Conservation (phyloP, 2,113 vertebrate genomes). For the Ellobius talpinus region DNA sequence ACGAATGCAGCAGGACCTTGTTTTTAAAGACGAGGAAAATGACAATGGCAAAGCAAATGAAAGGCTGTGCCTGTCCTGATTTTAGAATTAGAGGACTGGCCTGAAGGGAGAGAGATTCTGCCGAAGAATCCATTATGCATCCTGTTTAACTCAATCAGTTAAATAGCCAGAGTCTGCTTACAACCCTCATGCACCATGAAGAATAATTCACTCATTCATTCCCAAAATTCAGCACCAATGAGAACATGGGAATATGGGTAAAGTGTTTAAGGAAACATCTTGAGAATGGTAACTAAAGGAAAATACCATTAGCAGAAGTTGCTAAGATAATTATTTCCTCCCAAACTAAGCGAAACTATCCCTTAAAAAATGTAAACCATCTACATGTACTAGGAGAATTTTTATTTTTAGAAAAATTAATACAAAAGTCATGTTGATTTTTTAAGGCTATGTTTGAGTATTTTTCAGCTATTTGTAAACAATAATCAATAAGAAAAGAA, state of each 20-base stretch:
- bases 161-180: background rate
- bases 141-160: background rate
- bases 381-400: background rate
- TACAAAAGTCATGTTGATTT: background rate
- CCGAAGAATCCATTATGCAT: background rate
- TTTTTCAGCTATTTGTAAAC: background rate
- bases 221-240: background rate
- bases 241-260: background rate
- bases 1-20: background rate
- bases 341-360: background rate
- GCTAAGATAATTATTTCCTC: background rate
- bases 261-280: background rate
- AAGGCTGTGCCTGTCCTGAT: slow-evolving; percentile 24
- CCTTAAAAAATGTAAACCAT: background rate
- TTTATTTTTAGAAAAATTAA: background rate
- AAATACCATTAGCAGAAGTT: background rate
- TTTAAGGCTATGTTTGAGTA: background rate
- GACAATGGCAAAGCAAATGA: background rate
- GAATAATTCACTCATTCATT: slow-evolving; percentile 22
- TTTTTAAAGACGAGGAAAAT: slow-evolving; percentile 63
- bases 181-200: background rate
- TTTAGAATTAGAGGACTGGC: background rate
- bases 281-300: background rate
- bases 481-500: slow-evolving; percentile 9
- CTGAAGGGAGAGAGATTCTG: slow-evolving; percentile 8